Evolutionary conservation across 2,888 invertebrate species (phyloP), one percentile per base, ranked within the genome.

Genomic region (Matsumyia berberina): DNA sequence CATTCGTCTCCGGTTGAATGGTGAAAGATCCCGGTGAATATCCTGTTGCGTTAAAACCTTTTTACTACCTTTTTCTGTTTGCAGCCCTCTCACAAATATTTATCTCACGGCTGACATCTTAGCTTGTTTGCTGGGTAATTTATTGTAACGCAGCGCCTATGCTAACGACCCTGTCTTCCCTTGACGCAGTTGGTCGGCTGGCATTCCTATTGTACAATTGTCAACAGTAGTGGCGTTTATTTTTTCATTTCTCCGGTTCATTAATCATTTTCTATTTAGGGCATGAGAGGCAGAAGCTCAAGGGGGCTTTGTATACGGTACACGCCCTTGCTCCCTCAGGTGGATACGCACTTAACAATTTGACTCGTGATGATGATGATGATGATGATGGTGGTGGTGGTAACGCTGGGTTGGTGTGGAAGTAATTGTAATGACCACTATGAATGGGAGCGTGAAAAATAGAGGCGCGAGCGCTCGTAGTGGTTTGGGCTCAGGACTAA

Each of bases 241-340:
- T 76, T 78, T 85, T 80, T 85, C 80, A 76, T 85, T 85, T 85
- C 80, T 85, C 53, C 69, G 80, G 69, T 80, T 85, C 85, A 85
- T 85, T 85, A 85, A 85, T 85, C 85, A 85, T 85, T 80, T 80
- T 76, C 58, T 76, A 70, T 76, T 66, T 57, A 53, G 79, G 57
- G 73, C 62, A 79, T 57, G 77, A 35, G 42, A 53, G 53, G 33
- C 11, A 37, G 17, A 46, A 46, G 33, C 39, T 37, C 49, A 29
- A 37, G 24, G 49, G 64, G 42, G 42, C 29, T 35, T 57, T 49
- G 2, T 44, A n/a, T 31, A 17, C 31, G n/a, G 58, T 60, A 55
- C 64, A 79, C 79, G 58, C 73, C 72, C 58, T 58, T 72, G 64
- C 19, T 66, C 33, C 60, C 78, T 51, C 64, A 72, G 77, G 70